Evolutionary conservation across 2,797 vertebrate genomes (phyloP).

Genomic region (Anguilla obscura): DNA sequence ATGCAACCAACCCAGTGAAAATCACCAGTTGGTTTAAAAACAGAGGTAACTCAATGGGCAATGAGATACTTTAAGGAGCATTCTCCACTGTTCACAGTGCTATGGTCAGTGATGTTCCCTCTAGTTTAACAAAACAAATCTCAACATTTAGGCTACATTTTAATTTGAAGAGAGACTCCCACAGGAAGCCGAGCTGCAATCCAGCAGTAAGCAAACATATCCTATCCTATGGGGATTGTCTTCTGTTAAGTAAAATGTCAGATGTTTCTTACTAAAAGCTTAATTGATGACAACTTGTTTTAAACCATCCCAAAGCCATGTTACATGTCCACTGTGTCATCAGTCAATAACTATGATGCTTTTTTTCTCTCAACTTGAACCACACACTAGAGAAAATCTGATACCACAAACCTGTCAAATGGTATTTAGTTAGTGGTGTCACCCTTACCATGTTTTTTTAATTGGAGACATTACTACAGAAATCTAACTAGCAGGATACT

Average conservation of each 20-base stretch:
- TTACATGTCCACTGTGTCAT: not conserved
- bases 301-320: not conserved
- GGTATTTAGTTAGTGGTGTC: not conserved
- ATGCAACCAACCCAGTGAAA: not conserved
- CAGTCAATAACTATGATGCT: not conserved
- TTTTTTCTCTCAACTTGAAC: not conserved
- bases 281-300: not conserved
- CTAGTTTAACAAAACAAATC: not conserved
- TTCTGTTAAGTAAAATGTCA: slow-evolving; percentile 7
- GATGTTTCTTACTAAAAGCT: not conserved
- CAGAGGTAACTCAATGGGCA: not conserved
- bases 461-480: not conserved
- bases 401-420: not conserved
- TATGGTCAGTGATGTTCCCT: not conserved
- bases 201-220: not conserved
- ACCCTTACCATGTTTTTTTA: not conserved
- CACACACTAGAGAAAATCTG: not conserved
- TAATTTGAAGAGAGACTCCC: not conserved
- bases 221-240: not conserved
- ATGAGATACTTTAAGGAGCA: not conserved
- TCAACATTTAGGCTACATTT: not conserved
- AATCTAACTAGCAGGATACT: not conserved
- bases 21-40: not conserved
- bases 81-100: not conserved
- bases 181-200: not conserved